A percentile compares a stretch with the other conserved stretches of the same genome.
phyloP scores from a whole-genome alignment of 2,888 invertebrate genomes.

The Papilio gigon region DNA sequence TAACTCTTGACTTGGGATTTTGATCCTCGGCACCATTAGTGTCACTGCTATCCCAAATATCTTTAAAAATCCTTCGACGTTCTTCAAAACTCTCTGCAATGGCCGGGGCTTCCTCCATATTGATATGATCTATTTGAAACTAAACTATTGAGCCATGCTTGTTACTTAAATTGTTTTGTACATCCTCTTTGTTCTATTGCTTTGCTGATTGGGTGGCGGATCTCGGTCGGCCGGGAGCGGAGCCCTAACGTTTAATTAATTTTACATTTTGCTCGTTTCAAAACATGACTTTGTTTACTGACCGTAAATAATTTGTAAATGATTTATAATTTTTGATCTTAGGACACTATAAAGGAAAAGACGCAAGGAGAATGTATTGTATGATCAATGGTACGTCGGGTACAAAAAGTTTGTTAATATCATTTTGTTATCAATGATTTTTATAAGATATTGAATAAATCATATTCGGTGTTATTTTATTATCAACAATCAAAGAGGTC shows the following conservation, averaged over 20 bases:
- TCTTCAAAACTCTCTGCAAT: constrained; percentile 58
- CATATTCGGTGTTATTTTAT: too few relatives aligned
- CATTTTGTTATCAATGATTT: too few relatives aligned
- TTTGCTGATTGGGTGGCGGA: not conserved
- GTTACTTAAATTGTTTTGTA: not conserved
- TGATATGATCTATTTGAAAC: not conserved
- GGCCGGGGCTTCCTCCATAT: constrained; percentile 13
- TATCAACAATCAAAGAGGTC: too few relatives aligned
- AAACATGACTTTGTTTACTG: not conserved
- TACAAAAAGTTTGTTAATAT: too few relatives aligned
- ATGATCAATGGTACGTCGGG: not conserved
- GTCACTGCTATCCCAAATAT: constrained; percentile 70
- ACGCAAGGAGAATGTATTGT: not conserved
- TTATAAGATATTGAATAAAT: too few relatives aligned
- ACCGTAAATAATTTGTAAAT: not conserved
- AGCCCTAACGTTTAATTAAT: not conserved
- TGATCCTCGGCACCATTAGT: constrained; percentile 55
- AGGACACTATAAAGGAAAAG: not conserved
- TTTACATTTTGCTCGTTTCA: not conserved
- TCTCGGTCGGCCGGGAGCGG: not conserved
- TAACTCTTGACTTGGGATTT: constrained; percentile 65
- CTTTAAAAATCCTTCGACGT: constrained; percentile 67
- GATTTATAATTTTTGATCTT: not conserved
- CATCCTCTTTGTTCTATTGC: not conserved
- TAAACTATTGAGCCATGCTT: constrained; percentile 52